A percentile compares a stretch with the other conserved stretches of the same genome.
Conservation (phyloP, 2,888 invertebrate genomes). For the Smittia sp. region DNA sequence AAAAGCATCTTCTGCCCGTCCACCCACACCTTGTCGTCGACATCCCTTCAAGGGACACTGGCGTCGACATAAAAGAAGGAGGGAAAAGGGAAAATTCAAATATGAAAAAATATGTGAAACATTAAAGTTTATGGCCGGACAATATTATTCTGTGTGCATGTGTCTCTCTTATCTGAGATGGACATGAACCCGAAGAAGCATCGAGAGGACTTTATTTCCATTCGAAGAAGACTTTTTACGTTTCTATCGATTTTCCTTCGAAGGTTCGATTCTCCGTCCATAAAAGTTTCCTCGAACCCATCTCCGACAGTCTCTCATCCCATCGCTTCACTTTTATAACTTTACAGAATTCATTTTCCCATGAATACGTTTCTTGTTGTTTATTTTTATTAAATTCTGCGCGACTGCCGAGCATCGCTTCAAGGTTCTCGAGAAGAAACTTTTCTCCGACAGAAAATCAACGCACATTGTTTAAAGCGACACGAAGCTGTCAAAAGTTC, state of each 20-base stretch:
- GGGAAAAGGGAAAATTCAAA: slow-evolving; percentile 16
- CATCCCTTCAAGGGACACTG: slow-evolving; percentile 14
- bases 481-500: slow-evolving; percentile 18
- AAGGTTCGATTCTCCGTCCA: neutral
- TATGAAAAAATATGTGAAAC: slow-evolving; percentile 35
- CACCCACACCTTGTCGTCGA: slow-evolving; percentile 1
- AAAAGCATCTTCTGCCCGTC: neutral
- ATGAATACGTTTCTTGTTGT: slow-evolving; percentile 31
- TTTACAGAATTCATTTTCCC: slow-evolving; percentile 38
- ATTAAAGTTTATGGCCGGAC: slow-evolving; percentile 41
- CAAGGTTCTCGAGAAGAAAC: slow-evolving; percentile 22
- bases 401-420: neutral
- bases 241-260: slow-evolving; percentile 34
- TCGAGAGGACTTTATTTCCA: slow-evolving; percentile 25
- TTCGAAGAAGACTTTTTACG: slow-evolving; percentile 22
- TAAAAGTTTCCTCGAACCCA: neutral
- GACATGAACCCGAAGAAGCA: slow-evolving; percentile 29
- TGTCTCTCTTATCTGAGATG: slow-evolving; percentile 36
- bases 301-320: neutral
- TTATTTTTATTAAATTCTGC: slow-evolving; percentile 36
- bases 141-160: slow-evolving; percentile 33
- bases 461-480: slow-evolving; percentile 30
- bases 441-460: slow-evolving; percentile 14
- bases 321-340: slow-evolving; percentile 23
- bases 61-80: neutral